phyloP scores from a whole-genome alignment of 2,888 invertebrate species.

The Corythucha ciliata region DNA sequence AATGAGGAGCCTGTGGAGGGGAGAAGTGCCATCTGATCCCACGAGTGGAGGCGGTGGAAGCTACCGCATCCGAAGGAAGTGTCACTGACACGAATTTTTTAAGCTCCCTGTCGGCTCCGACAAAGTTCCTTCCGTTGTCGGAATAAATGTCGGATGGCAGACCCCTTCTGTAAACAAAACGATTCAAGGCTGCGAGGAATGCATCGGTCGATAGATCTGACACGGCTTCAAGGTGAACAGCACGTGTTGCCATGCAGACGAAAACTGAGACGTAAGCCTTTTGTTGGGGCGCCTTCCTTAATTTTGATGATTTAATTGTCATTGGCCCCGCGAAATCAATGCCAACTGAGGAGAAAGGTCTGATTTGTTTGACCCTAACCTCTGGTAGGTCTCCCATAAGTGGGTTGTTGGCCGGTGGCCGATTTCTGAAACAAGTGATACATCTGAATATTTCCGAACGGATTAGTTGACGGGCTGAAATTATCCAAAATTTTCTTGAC shows the following conservation, averaged over 20 bases:
- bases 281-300: constrained; percentile 24
- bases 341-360: constrained; percentile 36
- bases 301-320: constrained; percentile 25
- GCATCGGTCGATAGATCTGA: constrained; percentile 35
- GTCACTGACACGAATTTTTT: constrained; percentile 1
- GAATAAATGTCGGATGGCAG: constrained; percentile 34
- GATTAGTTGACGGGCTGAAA: too few relatives aligned
- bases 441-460: too few relatives aligned
- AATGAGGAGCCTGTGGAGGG: constrained; percentile 35
- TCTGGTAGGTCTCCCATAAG: constrained; percentile 25
- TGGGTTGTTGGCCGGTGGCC: constrained; percentile 5
- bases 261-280: constrained; percentile 37
- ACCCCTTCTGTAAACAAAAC: constrained; percentile 38
- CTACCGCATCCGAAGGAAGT: background rate
- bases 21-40: constrained; percentile 19
- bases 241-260: constrained; percentile 35
- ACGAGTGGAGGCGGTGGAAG: constrained; percentile 35
- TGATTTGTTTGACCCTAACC: constrained; percentile 12
- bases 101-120: constrained; percentile 34
- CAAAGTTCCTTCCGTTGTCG: constrained; percentile 40
- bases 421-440: constrained; percentile 13
- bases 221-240: constrained; percentile 39
- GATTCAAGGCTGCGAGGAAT: constrained; percentile 37
- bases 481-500: constrained; percentile 14
- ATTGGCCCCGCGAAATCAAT: too few relatives aligned